Evolutionary conservation across 2,888 invertebrate genomes (phyloP).

Genomic region (Matsumyia berberina): DNA sequence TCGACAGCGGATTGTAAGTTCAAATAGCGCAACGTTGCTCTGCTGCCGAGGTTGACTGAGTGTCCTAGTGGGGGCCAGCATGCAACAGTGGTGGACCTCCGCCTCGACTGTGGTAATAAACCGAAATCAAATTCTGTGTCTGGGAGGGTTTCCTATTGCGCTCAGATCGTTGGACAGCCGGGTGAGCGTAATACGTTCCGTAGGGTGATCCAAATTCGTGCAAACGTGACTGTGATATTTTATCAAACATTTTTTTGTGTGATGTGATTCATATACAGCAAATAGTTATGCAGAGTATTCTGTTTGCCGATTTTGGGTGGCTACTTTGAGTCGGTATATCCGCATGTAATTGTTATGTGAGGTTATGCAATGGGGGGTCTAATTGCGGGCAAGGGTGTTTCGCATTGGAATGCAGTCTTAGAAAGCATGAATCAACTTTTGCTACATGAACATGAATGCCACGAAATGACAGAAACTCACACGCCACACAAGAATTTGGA

Average conservation of each 20-base stretch:
- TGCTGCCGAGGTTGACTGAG: constrained; percentile 23
- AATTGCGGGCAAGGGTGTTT: constrained; percentile 16
- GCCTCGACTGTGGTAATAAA: constrained; percentile 57
- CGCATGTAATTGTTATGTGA: constrained; percentile 75
- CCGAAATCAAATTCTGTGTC: constrained; percentile 73
- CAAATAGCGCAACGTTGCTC: constrained; percentile 55
- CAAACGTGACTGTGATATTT: constrained; percentile 76
- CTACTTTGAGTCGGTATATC: constrained; percentile 53
- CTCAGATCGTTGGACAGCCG: constrained; percentile 22
- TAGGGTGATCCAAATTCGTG: constrained; percentile 76
- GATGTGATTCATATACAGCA: constrained; percentile 68
- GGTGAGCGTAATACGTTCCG: constrained; percentile 68
- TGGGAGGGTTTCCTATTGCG: constrained; percentile 36
- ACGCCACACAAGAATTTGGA: no score
- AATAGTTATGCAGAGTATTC: constrained; percentile 61
- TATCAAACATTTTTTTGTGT: constrained; percentile 61
- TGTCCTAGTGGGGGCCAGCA: constrained; percentile 36
- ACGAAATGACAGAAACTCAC: not conserved
- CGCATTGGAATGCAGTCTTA: constrained; percentile 35
- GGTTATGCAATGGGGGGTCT: constrained; percentile 64
- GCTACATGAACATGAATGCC: not conserved
- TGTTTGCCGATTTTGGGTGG: constrained; percentile 63
- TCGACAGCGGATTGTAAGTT: constrained; percentile 58
- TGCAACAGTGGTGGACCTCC: constrained; percentile 33
- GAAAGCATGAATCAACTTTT: constrained; percentile 19